Conservation (phyloP, 2,888 invertebrate genomes). For the Adelphocoris suturalis region DNA sequence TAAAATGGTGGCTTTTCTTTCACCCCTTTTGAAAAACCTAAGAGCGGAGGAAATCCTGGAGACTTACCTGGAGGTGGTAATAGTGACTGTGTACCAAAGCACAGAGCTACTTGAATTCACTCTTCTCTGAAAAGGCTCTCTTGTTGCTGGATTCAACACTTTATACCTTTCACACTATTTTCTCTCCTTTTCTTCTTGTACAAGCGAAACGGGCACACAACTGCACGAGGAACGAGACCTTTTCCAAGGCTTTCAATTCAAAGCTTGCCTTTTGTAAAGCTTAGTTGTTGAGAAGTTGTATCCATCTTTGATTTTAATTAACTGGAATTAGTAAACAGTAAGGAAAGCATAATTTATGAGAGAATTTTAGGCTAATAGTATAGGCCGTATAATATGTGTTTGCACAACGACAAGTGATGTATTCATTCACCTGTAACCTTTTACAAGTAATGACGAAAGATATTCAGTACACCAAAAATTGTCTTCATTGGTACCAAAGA, state of each 20-base stretch:
- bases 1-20: neutral
- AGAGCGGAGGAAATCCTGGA: neutral
- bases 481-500: too few species aligned
- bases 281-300: neutral
- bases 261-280: neutral
- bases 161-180: conserved; percentile 5
- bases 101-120: neutral
- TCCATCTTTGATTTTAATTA: too few species aligned
- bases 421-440: too few species aligned
- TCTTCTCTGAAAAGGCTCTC: neutral
- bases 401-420: too few species aligned
- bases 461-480: too few species aligned
- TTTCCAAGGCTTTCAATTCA: neutral
- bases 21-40: neutral
- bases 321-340: too few species aligned
- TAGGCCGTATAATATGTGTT: too few species aligned
- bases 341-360: too few species aligned
- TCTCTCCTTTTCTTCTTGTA: neutral
- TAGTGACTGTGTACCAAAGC: neutral
- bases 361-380: too few species aligned
- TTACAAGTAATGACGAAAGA: too few species aligned
- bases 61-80: neutral
- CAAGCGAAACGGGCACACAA: neutral
- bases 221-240: neutral
- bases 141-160: neutral